These are phyloP conservation scores for Ophion slaviceki DNA, from an alignment of 2,888 invertebrate genomes.

Conservation along the genomic window DNA sequence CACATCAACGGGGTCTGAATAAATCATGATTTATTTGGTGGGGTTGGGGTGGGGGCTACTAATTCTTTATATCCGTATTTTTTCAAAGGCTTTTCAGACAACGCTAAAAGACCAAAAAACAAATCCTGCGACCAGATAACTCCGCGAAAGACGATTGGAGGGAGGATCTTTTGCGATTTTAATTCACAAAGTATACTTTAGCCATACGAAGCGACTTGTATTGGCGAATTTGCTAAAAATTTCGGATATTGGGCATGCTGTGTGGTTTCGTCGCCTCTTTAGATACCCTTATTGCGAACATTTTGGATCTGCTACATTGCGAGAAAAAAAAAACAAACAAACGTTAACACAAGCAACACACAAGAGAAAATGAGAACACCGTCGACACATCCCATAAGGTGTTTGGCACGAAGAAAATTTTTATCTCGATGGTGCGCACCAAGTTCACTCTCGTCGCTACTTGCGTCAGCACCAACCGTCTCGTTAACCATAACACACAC, in stretches of 20 bases:
- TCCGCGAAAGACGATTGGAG: neutral
- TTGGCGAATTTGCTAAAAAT: slow-evolving; percentile 49
- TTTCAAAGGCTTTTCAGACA: slow-evolving; percentile 62
- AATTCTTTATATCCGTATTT: slow-evolving; percentile 67
- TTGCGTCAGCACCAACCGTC: slow-evolving; percentile 31
- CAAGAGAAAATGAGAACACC: slow-evolving; percentile 11
- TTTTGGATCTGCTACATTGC: slow-evolving; percentile 40
- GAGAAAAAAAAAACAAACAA: neutral
- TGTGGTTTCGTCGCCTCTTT: slow-evolving; percentile 49
- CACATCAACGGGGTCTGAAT: slow-evolving; percentile 60
- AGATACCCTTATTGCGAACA: slow-evolving; percentile 38
- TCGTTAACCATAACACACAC: slow-evolving; percentile 12
- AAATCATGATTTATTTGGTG: slow-evolving; percentile 68
- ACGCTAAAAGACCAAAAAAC: slow-evolving; percentile 9
- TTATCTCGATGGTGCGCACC: slow-evolving; percentile 33
- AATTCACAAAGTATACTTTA: slow-evolving; percentile 14
- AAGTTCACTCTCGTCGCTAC: slow-evolving; percentile 8
- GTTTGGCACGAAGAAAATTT: slow-evolving; percentile 33
- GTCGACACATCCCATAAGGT: slow-evolving; percentile 8
- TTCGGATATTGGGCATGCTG: slow-evolving; percentile 59
- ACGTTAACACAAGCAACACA: slow-evolving; percentile 6
- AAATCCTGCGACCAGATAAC: neutral
- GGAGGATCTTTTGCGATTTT: neutral
- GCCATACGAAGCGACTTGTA: slow-evolving; percentile 30
- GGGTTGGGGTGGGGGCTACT: slow-evolving; percentile 67